phyloP scores from a whole-genome alignment of 2,888 invertebrate species.

The Petrophora chlorosata region DNA sequence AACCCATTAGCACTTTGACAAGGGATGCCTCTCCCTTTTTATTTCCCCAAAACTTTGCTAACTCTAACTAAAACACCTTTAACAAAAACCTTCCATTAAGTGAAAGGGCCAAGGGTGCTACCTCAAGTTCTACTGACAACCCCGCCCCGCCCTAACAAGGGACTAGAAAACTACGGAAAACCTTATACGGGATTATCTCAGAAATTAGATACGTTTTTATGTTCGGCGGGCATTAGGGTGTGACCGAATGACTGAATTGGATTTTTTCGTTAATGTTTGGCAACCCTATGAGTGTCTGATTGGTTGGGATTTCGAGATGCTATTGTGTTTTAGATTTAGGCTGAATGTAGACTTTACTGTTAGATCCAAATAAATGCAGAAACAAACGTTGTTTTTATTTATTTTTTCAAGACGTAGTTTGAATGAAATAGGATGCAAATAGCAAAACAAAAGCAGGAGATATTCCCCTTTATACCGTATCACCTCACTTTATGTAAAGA shows the following conservation, averaged over 20 bases:
- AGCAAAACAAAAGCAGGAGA: too few species aligned
- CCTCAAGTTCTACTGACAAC: slow-evolving; percentile 21
- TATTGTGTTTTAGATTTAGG: slow-evolving; percentile 17
- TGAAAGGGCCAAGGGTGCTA: slow-evolving; percentile 23
- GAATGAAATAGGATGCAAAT: too few species aligned
- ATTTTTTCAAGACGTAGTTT: too few species aligned
- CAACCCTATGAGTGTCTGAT: slow-evolving; percentile 27
- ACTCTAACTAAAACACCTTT: slow-evolving; percentile 35
- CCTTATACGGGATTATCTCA: slow-evolving; percentile 51
- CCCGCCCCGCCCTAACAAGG: slow-evolving; percentile 52
- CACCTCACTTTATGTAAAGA: too few species aligned
- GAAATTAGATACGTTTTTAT: slow-evolving; percentile 65
- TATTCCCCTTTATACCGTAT: too few species aligned
- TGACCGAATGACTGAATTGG: slow-evolving; percentile 47
- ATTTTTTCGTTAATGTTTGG: slow-evolving; percentile 45
- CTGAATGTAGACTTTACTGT: too few species aligned
- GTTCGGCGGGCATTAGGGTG: slow-evolving; percentile 54
- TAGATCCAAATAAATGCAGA: too few species aligned
- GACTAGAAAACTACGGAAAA: slow-evolving; percentile 51
- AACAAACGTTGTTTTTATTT: too few species aligned
- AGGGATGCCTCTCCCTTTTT: slow-evolving; percentile 20
- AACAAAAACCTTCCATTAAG: slow-evolving; percentile 34
- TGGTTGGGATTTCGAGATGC: slow-evolving; percentile 14
- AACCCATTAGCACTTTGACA: slow-evolving; percentile 26
- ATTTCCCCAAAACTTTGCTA: slow-evolving; percentile 25